Percentiles rank a stretch among this genome's conserved stretches.
These are phyloP conservation scores for Nothoprocta perdicaria DNA, from an alignment of 2,113 vertebrate genomes.

Conservation along the genomic window DNA sequence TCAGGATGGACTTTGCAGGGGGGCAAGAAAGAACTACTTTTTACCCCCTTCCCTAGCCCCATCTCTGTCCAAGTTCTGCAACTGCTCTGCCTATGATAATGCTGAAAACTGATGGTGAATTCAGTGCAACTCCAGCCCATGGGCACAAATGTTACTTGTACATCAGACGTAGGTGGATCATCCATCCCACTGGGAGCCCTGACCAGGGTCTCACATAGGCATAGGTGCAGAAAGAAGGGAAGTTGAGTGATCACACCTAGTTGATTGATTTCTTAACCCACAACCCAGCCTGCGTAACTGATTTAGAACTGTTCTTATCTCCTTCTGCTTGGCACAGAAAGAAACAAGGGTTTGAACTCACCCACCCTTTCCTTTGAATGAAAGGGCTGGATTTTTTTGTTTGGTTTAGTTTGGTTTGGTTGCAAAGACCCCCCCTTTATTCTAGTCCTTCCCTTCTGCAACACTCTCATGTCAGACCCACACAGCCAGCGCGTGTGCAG, in stretches of 20 bases:
- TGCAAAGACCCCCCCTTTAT: neutral
- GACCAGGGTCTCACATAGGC: neutral
- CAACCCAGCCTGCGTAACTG: neutral
- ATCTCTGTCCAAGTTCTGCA: neutral
- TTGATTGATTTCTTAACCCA: neutral
- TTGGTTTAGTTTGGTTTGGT: neutral
- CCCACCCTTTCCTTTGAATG: neutral
- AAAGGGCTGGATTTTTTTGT: neutral
- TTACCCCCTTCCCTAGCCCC: neutral
- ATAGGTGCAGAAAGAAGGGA: neutral
- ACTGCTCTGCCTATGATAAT: neutral
- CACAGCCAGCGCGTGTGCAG: rapidly evolving
- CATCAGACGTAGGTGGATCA: neutral
- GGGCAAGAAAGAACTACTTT: neutral
- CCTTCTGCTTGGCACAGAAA: neutral
- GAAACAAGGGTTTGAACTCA: neutral
- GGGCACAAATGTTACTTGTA: neutral
- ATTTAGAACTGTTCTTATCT: neutral
- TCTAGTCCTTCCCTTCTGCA: neutral
- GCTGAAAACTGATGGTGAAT: neutral
- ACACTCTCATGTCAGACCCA: neutral
- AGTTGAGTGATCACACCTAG: rapidly evolving
- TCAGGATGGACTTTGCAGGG: neutral
- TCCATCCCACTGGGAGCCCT: neutral
- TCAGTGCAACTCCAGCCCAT: neutral